A percentile compares a stretch with the other conserved stretches of the same genome.
phyloP scores from a whole-genome alignment of 2,113 vertebrate species.

The Mionectes macconnelli region DNA sequence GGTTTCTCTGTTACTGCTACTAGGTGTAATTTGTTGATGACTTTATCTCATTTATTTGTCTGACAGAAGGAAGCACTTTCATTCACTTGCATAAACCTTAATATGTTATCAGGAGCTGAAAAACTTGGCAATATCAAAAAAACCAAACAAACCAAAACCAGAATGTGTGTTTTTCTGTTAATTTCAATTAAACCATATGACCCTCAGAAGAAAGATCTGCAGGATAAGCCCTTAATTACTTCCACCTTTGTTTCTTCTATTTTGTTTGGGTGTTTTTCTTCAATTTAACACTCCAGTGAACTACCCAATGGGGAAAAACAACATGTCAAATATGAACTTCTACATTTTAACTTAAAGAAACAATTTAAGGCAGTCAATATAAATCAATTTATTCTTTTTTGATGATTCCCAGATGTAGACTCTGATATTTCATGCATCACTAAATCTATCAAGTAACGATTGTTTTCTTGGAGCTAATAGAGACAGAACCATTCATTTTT shows the following conservation, averaged over 20 bases:
- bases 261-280: conserved; percentile 56
- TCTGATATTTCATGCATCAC: conserved; percentile 35
- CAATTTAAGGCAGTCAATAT: conserved; percentile 46
- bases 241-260: conserved; percentile 38
- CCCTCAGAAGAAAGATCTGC: not conserved
- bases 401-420: not conserved
- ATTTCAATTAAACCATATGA: not conserved
- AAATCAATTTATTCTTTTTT: conserved; percentile 33
- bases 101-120: not conserved
- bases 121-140: not conserved
- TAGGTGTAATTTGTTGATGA: conserved; percentile 26
- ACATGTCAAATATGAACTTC: not conserved
- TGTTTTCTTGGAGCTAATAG: conserved; percentile 20
- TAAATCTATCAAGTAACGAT: conserved; percentile 33
- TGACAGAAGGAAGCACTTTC: conserved; percentile 21
- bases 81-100: conserved; percentile 33
- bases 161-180: not conserved
- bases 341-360: conserved; percentile 43
- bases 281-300: conserved; percentile 72
- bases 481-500: conserved; percentile 12
- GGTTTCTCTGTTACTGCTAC: not conserved
- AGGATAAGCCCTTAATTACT: conserved; percentile 34
- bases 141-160: not conserved
- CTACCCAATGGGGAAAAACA: not conserved
- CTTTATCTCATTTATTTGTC: conserved; percentile 49